Conservation (phyloP, 2,888 invertebrate genomes). For the Chydorus sphaericus region DNA sequence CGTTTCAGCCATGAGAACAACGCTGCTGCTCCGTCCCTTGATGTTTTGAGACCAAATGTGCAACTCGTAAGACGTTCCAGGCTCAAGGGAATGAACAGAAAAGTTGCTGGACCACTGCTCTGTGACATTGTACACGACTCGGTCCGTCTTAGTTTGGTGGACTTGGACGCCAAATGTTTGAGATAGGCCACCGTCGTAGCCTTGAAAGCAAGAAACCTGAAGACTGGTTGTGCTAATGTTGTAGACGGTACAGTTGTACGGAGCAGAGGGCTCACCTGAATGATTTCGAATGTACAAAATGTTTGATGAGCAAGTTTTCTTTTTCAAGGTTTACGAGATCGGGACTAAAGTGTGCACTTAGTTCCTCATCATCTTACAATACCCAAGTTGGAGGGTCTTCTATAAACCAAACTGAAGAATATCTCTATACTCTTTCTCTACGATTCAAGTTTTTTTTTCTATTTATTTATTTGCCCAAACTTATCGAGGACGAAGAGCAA, state of each 20-base stretch:
- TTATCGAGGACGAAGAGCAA: no score
- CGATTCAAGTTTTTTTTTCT: no score
- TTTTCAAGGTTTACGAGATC: no score
- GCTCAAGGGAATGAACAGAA: slow-evolving; percentile 46
- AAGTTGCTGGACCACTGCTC: slow-evolving; percentile 42
- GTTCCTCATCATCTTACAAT: no score
- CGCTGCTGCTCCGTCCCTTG: slow-evolving; percentile 52
- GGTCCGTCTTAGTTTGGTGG: slow-evolving; percentile 27
- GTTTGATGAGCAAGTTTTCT: no score
- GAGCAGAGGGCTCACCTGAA: slow-evolving; percentile 53
- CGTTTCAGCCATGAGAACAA: slow-evolving; percentile 50
- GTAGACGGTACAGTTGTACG: slow-evolving; percentile 53
- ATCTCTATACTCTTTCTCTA: no score
- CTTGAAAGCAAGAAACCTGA: slow-evolving; percentile 54
- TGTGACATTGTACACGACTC: slow-evolving; percentile 41
- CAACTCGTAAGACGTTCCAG: slow-evolving; percentile 51
- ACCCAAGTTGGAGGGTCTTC: no score
- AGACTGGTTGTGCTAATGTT: slow-evolving; percentile 58
- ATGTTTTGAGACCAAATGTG: slow-evolving; percentile 51
- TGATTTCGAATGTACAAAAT: no score
- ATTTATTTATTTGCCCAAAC: no score
- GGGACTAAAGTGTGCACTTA: no score
- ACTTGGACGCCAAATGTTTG: slow-evolving; percentile 56
- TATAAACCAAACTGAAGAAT: no score
- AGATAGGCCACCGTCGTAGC: slow-evolving; percentile 58